These are phyloP conservation scores for Shargacucullia verbasci DNA, from an alignment of 2,888 invertebrate species.

Conservation along the genomic window DNA sequence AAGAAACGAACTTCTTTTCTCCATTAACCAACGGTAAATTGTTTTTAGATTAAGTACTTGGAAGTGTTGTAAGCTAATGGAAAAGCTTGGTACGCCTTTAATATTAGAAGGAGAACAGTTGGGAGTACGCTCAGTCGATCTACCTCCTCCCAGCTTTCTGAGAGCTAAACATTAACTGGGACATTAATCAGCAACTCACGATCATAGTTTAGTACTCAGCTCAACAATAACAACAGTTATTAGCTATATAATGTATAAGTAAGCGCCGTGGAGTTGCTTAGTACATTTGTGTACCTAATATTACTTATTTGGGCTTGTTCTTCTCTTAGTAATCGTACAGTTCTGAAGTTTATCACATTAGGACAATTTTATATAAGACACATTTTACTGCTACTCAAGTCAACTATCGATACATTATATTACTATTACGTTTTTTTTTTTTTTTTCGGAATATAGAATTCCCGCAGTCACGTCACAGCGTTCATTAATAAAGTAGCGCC, in stretches of 20 bases:
- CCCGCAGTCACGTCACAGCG: conserved; percentile 5
- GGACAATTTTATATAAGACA: no score
- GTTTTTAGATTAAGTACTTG: conserved; percentile 57
- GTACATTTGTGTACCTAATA: conserved; percentile 7
- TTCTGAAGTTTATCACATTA: not conserved
- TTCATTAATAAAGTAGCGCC: not conserved
- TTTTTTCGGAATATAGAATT: no score
- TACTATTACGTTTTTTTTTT: no score
- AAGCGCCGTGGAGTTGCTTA: conserved; percentile 21
- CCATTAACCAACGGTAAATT: conserved; percentile 57
- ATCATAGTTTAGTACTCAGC: conserved; percentile 41
- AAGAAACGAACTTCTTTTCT: conserved; percentile 51
- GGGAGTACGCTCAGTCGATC: conserved; percentile 33
- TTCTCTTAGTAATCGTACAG: not conserved
- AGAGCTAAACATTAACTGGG: conserved; percentile 52
- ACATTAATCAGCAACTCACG: conserved; percentile 44
- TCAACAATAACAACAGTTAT: conserved; percentile 30
- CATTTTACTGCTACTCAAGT: no score
- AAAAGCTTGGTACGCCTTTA: conserved; percentile 65
- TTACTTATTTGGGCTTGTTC: not conserved
- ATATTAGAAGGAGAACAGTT: conserved; percentile 44
- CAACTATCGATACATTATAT: no score
- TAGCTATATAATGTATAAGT: conserved; percentile 17
- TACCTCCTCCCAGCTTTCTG: conserved; percentile 47
- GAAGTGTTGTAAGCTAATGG: conserved; percentile 70